Conservation (phyloP, 2,797 vertebrate species). For the Onychomys arenicola region DNA sequence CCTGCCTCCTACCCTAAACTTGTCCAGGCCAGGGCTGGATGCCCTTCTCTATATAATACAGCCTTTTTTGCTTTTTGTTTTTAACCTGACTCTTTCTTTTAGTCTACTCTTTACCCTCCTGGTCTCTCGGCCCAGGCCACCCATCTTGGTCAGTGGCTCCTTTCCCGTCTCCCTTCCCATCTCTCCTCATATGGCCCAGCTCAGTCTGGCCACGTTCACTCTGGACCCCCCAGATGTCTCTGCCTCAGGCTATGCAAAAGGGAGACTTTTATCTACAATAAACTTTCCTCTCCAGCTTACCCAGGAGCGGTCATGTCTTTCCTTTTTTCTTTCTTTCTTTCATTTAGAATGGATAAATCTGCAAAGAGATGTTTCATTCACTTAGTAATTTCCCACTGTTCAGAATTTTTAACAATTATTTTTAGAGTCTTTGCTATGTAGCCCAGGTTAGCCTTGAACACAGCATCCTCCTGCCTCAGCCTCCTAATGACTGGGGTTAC, state of each 20-base stretch:
- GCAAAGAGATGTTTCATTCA: not conserved
- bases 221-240: not conserved
- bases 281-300: not conserved
- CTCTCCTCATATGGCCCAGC: not conserved
- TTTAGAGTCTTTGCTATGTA: not conserved
- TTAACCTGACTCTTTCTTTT: not conserved
- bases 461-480: not conserved
- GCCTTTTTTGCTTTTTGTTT: not conserved
- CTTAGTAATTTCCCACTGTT: conserved; percentile 4
- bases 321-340: not conserved
- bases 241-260: not conserved
- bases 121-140: not conserved
- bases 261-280: not conserved
- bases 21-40: not conserved
- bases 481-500: not conserved
- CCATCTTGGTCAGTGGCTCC: not conserved
- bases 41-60: not conserved
- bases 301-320: not conserved
- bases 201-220: not conserved
- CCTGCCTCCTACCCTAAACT: not conserved
- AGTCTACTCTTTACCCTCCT: not conserved
- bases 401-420: not conserved
- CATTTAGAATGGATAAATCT: not conserved
- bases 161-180: not conserved
- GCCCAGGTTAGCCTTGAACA: not conserved